Evolutionary conservation across 2,797 vertebrate species (phyloP), one percentile per base, ranked within the genome.

Genomic region (Todus mexicanus): DNA sequence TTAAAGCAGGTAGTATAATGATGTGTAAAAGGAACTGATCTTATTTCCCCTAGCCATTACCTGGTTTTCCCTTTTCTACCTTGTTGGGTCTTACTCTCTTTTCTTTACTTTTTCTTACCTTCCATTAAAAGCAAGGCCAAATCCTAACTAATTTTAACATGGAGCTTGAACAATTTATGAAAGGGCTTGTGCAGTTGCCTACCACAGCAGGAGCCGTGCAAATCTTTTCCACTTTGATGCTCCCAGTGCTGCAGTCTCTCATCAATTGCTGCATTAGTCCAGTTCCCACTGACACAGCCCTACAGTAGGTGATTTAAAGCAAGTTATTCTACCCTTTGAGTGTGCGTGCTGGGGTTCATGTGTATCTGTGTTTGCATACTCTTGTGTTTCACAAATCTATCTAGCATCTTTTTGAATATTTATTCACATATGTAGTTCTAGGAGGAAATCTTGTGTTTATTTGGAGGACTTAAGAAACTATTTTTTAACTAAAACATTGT

Each of bases 211-310:
- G 77, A 87, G 64, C 26, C 0, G 0, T 70, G 56, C 43, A 88
- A 92, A 94, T 94, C 56, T 82, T 87, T 92, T 95, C 80, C 77
- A 94, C 81, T 84, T 90, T 86, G 80, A 51, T 87, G 90, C 64
- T 94, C 31, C 15, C 63, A 70, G 59, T 23, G 72, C 73, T 91
- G 53, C 27, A 64, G 14, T 25, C 54, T 83, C 79, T 78, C 76
- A 87, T 75, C 82, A 75, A 8, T 21, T 73, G 79, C 31, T 2
- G 5, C 35, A 68, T 91, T 84, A 89, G 73, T 78, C 60, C 63
- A 31, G 47, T 78, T 94, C 66, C 20, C 76, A 86, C 25, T 40
- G 51, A 65, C 37, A 66, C 11, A 72, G 43, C 12, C 33, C 29
- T 63, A n/a, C 7, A 38, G 23, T 33, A 56, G 43, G 7, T 70